Conservation (phyloP, 2,888 invertebrate species). For the Pediacus dermestoides region DNA sequence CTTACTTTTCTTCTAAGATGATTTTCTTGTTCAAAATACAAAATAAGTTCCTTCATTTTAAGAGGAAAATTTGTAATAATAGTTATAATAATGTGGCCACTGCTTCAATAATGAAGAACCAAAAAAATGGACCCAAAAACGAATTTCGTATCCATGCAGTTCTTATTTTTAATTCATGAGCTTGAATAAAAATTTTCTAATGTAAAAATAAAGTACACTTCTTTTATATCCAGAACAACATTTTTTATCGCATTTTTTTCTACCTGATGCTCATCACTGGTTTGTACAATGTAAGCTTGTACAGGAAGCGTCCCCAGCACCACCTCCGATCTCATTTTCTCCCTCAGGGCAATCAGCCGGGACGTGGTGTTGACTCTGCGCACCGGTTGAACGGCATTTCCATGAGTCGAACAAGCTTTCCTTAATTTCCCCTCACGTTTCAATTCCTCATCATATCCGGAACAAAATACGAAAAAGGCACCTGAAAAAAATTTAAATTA, state of each 20-base stretch:
- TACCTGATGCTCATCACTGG: slow-evolving; percentile 79
- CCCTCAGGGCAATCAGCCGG: slow-evolving; percentile 47
- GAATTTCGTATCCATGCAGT: no score
- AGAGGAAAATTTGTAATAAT: no score
- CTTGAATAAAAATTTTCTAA: background rate
- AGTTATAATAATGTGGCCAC: no score
- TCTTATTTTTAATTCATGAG: background rate
- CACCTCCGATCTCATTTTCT: slow-evolving; percentile 51
- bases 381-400: slow-evolving; percentile 45
- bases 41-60: no score
- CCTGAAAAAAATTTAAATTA: slow-evolving; percentile 27
- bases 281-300: slow-evolving; percentile 74
- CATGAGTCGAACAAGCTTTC: slow-evolving; percentile 43
- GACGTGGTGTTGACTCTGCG: slow-evolving; percentile 48
- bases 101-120: no score
- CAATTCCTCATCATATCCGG: slow-evolving; percentile 25
- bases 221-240: background rate
- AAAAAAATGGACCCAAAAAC: no score
- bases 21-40: no score
- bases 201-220: background rate
- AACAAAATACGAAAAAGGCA: slow-evolving; percentile 15
- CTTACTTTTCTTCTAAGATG: no score
- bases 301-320: slow-evolving; percentile 52
- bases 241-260: no score
- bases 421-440: slow-evolving; percentile 39